Conservation (phyloP, 2,797 vertebrate genomes). For the Muscicapa comitata region DNA sequence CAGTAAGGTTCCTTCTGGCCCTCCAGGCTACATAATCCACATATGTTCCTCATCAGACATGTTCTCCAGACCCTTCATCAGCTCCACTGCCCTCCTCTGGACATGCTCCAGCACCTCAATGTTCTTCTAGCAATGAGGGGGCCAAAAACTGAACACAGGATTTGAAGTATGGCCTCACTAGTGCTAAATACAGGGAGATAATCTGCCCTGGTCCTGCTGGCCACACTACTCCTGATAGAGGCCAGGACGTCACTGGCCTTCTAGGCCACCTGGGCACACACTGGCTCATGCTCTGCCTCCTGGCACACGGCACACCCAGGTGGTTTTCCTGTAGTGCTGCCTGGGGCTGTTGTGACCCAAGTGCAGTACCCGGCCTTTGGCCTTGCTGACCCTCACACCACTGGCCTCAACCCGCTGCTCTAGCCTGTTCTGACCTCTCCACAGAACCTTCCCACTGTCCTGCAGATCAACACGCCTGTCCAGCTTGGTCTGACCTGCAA, state of each 20-base stretch:
- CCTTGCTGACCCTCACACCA: neutral
- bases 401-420: rapidly evolving
- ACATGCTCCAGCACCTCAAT: neutral
- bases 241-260: neutral
- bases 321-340: rapidly evolving
- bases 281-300: neutral
- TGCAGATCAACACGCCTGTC: neutral
- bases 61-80: neutral
- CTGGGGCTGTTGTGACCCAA: neutral
- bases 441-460: neutral
- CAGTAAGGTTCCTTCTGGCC: neutral
- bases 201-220: neutral
- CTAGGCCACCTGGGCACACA: neutral
- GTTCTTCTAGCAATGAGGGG: neutral
- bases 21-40: neutral
- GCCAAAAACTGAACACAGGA: neutral
- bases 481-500: neutral
- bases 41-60: neutral
- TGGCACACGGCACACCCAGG: neutral
- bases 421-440: neutral
- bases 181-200: rapidly evolving
- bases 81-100: rapidly evolving
- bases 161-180: neutral
- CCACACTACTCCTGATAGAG: rapidly evolving
- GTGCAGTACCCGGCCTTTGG: rapidly evolving